Evolutionary conservation across 2,888 invertebrate species (phyloP), one percentile per base, ranked within the genome.

Genomic region (Desoria tigrina): DNA sequence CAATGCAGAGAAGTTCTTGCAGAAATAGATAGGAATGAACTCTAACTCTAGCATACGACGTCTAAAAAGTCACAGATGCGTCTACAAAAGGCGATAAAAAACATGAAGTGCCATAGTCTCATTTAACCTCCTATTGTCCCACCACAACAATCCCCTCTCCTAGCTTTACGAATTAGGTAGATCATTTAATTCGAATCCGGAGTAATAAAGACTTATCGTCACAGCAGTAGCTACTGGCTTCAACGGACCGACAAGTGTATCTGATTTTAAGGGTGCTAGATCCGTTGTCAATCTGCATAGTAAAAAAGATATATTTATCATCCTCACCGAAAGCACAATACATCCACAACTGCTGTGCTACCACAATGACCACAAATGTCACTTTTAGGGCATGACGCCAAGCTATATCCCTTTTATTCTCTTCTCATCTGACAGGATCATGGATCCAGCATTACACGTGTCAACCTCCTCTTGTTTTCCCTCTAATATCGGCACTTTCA

Each of bases 361-460:
- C 32, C 11, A 26, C 23, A 51, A 51, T 51, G 49, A 58, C 58
- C 58, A 58, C 58, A 58, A 58, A 39, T 58, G 45, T 58, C 58
- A 58, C 58, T 16, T 58, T 26, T 58, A 27, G 55, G 37, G 55
- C 18, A 26, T 6, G 23, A 51, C 26, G 56, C 42, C 32, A 57
- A 24, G 42, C 32, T 11, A 32, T n/a, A n/a, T 27, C 53, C 26
- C 26, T 32, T 54, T n/a, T 54, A 18, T 27, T 27, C 28, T 28
- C n/a, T 54, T 54, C 28, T 54, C 27, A 54, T 11, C 54, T 27
- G 27, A 54, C 26, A 16, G 28, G 7, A 32, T 11, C 11, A 32
- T 11, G 11, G 6, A 4, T 32, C 11, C 6, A 32, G 32, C 32
- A 4, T 14, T 42, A 58, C 58, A 58, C 58, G 58, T 58, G 58